Evolutionary conservation across 2,888 invertebrate genomes (phyloP).

Genomic region (Helobdella robusta): DNA sequence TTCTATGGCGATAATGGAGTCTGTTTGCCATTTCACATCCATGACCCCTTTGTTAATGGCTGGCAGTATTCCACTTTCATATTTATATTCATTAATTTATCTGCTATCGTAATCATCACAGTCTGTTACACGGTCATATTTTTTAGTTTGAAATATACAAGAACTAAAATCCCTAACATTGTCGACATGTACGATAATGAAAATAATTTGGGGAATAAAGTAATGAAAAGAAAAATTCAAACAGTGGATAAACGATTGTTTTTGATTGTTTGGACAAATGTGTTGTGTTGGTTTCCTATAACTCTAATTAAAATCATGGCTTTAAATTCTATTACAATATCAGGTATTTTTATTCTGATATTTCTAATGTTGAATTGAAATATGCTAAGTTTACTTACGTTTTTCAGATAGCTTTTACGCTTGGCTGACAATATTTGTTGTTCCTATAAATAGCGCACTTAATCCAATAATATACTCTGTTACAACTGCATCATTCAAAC

Average conservation of each 20-base stretch:
- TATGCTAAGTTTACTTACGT: no score
- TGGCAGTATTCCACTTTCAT: constrained; percentile 66
- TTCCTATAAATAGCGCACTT: constrained; percentile 33
- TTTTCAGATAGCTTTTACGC: constrained; percentile 30
- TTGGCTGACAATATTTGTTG: constrained; percentile 31
- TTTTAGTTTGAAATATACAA: constrained; percentile 47
- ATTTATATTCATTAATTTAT: constrained; percentile 58
- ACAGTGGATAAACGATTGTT: constrained; percentile 62
- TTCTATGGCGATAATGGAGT: constrained; percentile 60
- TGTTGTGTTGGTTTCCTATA: constrained; percentile 64
- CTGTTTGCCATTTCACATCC: constrained; percentile 64
- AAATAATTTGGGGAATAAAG: background rate
- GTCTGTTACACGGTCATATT: constrained; percentile 59
- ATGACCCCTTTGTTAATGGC: constrained; percentile 60
- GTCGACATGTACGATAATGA: constrained; percentile 46
- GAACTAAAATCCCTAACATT: background rate
- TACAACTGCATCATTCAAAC: constrained; percentile 27
- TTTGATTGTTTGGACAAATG: constrained; percentile 62
- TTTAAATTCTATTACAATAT: constrained; percentile 54
- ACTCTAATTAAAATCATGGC: constrained; percentile 59
- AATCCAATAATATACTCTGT: constrained; percentile 34
- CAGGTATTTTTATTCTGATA: constrained; percentile 48
- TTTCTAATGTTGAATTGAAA: background rate
- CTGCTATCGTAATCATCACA: constrained; percentile 43
- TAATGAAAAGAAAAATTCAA: constrained; percentile 13